These are phyloP conservation scores for Arctocebus calabarensis DNA, from an alignment of 2,797 vertebrate species.

Conservation along the genomic window DNA sequence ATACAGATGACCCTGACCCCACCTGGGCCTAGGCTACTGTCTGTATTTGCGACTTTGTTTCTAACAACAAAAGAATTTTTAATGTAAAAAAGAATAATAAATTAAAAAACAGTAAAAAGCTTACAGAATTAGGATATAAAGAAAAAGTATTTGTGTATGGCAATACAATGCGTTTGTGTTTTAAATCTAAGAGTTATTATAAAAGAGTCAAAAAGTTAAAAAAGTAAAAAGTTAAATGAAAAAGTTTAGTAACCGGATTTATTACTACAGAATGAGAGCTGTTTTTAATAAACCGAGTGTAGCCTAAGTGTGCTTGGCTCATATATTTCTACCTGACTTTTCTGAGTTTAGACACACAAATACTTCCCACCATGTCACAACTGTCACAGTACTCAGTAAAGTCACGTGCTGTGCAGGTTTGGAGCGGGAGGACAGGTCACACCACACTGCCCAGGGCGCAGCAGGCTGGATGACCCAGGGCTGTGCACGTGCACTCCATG, in stretches of 20 bases:
- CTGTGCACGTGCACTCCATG: not conserved
- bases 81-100: not conserved
- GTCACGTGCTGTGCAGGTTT: not conserved
- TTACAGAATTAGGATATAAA: not conserved
- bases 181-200: not conserved
- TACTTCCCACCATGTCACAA: not conserved
- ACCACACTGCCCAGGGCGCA: not conserved
- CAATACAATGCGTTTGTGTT: not conserved
- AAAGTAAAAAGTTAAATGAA: not conserved
- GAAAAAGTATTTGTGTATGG: not conserved
- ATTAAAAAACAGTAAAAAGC: not conserved
- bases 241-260: not conserved
- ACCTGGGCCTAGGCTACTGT: not conserved
- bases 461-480: accelerated
- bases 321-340: not conserved
- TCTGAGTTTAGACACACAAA: not conserved
- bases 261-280: not conserved
- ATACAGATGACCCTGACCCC: not conserved
- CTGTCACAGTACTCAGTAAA: not conserved
- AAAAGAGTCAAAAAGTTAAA: not conserved
- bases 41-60: not conserved
- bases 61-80: not conserved
- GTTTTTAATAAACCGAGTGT: not conserved
- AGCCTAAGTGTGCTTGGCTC: not conserved
- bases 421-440: not conserved